Conservation (phyloP, 2,888 invertebrate species). For the Noctua janthe region DNA sequence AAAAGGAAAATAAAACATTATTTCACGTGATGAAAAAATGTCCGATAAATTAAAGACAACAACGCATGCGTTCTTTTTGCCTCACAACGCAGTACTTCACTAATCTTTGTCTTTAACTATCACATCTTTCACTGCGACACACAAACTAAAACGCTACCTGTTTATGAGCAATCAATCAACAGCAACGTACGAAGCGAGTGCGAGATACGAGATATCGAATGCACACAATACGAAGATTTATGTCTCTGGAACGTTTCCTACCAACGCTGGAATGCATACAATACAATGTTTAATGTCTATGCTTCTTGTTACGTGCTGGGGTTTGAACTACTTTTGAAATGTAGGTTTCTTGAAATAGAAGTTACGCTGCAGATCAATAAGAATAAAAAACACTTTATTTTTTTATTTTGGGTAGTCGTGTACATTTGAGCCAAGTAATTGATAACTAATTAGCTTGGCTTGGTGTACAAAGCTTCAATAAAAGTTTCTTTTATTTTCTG, state of each 20-base stretch:
- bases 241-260: constrained; percentile 39
- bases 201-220: constrained; percentile 55
- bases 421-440: background rate
- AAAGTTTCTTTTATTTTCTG: background rate
- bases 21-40: too few relatives aligned
- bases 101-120: background rate
- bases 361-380: background rate
- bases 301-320: constrained; percentile 19
- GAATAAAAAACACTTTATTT: background rate
- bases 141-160: constrained; percentile 32
- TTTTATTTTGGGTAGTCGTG: background rate
- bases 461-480: background rate
- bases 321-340: constrained; percentile 5
- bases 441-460: too few relatives aligned
- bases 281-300: constrained; percentile 47
- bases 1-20: too few relatives aligned
- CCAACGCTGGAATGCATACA: constrained; percentile 42
- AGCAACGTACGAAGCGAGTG: constrained; percentile 28
- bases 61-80: too few relatives aligned
- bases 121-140: background rate
- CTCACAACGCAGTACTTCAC: background rate
- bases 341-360: background rate
- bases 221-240: constrained; percentile 62
- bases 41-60: too few relatives aligned
- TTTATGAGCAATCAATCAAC: constrained; percentile 60